Conservation (phyloP, 2,797 vertebrate species). For the Sciurus vulgaris region DNA sequence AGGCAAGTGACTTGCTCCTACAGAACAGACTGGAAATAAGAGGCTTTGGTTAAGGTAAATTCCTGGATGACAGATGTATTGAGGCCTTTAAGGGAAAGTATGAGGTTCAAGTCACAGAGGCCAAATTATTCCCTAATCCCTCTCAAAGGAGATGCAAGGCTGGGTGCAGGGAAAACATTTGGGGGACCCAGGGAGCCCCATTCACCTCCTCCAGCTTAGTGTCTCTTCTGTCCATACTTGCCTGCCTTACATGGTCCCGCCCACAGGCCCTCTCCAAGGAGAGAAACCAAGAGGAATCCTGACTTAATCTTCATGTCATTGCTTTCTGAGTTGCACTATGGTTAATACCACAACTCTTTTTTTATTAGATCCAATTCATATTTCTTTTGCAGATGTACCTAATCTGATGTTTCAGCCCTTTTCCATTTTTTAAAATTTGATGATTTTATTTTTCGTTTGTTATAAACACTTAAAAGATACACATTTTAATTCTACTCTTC, state of each 20-base stretch:
- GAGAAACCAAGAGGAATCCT: background rate
- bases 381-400: background rate
- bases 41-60: background rate
- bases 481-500: background rate
- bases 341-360: background rate
- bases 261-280: background rate
- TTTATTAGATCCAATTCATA: background rate
- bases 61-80: background rate
- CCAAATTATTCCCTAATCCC: no score
- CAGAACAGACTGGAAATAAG: background rate
- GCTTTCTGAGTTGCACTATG: background rate
- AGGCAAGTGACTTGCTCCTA: background rate
- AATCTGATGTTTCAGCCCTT: background rate
- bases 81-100: background rate
- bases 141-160: background rate
- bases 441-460: background rate
- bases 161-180: background rate
- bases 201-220: background rate
- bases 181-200: background rate
- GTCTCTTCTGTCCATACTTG: background rate
- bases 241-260: no score
- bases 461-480: background rate
- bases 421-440: background rate
- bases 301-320: background rate
- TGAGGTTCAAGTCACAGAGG: background rate